These are phyloP conservation scores for Elephas maximus DNA, from an alignment of 2,113 vertebrate species.

Conservation along the genomic window DNA sequence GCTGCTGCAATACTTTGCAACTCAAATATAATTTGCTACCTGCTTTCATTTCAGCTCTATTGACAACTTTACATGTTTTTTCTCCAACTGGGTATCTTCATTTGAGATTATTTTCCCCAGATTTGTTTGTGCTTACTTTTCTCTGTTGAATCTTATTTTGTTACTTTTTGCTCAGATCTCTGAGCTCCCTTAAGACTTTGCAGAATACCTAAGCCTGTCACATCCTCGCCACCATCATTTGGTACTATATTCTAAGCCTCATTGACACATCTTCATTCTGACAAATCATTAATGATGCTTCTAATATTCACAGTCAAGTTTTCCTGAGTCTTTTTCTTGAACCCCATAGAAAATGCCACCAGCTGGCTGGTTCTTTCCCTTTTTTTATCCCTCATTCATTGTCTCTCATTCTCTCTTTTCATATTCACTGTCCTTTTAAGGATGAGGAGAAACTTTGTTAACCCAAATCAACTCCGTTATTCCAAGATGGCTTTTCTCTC, in stretches of 20 bases:
- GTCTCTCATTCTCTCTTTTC: neutral
- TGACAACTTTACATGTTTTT: neutral
- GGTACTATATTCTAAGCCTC: neutral
- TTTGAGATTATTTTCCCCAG: conserved; percentile 57
- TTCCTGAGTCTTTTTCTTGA: neutral
- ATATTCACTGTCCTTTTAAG: neutral
- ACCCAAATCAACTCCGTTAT: neutral
- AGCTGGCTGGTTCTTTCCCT: neutral
- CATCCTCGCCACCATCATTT: neutral
- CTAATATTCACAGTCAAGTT: neutral
- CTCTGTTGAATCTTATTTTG: conserved; percentile 30
- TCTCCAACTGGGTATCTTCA: conserved; percentile 34
- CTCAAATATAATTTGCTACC: conserved; percentile 32
- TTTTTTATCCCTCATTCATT: neutral
- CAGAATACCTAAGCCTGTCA: neutral
- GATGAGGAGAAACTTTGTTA: neutral
- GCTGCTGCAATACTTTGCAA: conserved; percentile 73
- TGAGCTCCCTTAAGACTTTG: conserved; percentile 7
- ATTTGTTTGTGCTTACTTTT: neutral
- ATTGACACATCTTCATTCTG: neutral
- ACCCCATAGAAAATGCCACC: neutral
- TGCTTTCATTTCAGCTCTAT: neutral
- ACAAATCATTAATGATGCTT: neutral
- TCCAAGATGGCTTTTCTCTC: conserved; percentile 10
- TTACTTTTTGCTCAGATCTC: conserved; percentile 5